A percentile compares a stretch with the other conserved stretches of the same genome.
These are phyloP conservation scores for Geophilus truncorum DNA, from an alignment of 2,888 invertebrate genomes.

Conservation along the genomic window DNA sequence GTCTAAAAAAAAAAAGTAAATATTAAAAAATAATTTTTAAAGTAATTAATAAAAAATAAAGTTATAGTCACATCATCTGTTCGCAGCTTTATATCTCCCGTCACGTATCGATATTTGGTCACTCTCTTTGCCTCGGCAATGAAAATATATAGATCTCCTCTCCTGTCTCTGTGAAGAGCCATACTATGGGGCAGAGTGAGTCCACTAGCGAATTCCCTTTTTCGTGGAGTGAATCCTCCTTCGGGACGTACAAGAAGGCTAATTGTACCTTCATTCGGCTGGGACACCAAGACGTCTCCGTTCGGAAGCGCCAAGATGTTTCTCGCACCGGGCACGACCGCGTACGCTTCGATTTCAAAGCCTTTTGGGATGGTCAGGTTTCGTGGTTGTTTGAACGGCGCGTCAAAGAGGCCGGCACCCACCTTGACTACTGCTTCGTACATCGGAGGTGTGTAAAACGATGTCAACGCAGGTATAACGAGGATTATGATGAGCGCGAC, in stretches of 20 bases:
- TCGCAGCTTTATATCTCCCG: background rate
- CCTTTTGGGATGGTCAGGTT: background rate
- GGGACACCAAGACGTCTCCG: conserved; percentile 27
- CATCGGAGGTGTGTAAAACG: background rate
- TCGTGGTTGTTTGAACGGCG: background rate
- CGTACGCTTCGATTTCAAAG: conserved; percentile 18
- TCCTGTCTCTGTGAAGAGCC: background rate
- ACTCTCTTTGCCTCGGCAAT: background rate
- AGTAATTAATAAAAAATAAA: background rate
- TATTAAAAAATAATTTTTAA: background rate
- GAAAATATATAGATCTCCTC: background rate
- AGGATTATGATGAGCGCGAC: background rate
- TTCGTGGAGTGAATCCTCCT: no score
- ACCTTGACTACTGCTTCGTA: background rate
- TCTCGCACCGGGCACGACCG: background rate
- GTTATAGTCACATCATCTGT: background rate
- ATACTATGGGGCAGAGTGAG: background rate
- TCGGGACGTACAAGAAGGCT: background rate
- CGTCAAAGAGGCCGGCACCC: background rate
- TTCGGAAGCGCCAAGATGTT: background rate
- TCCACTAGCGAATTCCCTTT: background rate
- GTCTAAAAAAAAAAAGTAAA: background rate
- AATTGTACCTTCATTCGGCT: background rate
- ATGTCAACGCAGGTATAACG: background rate
- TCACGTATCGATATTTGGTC: background rate